Conservation (phyloP, 2,888 invertebrate species). For the Leuctra nigra region DNA sequence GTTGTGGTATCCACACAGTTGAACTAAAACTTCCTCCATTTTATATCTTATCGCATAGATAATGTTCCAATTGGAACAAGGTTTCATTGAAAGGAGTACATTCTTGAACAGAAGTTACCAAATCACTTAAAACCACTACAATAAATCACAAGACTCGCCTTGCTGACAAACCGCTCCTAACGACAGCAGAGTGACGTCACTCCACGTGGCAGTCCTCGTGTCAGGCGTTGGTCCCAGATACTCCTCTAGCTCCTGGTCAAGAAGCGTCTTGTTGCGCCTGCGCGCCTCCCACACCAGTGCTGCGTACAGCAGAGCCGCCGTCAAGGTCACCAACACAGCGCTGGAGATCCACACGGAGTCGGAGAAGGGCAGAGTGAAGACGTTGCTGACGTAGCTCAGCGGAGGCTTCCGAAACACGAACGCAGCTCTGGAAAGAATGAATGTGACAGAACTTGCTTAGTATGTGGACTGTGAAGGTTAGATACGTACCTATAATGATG, state of each 20-base stretch:
- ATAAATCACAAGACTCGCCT: too few relatives aligned
- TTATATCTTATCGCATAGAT: too few relatives aligned
- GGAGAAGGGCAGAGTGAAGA: slow-evolving; percentile 62
- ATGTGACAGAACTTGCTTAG: too few relatives aligned
- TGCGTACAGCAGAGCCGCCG: slow-evolving; percentile 2
- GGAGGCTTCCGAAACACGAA: slow-evolving; percentile 68
- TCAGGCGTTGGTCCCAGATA: neutral
- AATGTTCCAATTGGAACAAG: too few relatives aligned
- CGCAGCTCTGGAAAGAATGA: slow-evolving; percentile 40
- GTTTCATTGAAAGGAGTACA: too few relatives aligned
- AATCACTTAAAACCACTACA: too few relatives aligned
- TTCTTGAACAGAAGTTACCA: too few relatives aligned
- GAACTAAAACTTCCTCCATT: too few relatives aligned
- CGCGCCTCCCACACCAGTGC: slow-evolving; percentile 18
- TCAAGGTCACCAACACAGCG: slow-evolving; percentile 30
- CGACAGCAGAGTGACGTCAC: slow-evolving; percentile 47
- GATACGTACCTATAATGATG: too few relatives aligned
- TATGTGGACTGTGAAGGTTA: too few relatives aligned
- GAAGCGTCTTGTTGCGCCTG: neutral
- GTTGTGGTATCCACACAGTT: neutral
- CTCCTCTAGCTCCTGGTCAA: neutral
- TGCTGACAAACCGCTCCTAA: slow-evolving; percentile 55
- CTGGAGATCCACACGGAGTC: slow-evolving; percentile 57
- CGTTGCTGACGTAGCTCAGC: slow-evolving; percentile 61
- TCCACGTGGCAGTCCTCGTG: neutral